phyloP scores from a whole-genome alignment of 2,888 invertebrate genomes.

The Epicampocera succincta region DNA sequence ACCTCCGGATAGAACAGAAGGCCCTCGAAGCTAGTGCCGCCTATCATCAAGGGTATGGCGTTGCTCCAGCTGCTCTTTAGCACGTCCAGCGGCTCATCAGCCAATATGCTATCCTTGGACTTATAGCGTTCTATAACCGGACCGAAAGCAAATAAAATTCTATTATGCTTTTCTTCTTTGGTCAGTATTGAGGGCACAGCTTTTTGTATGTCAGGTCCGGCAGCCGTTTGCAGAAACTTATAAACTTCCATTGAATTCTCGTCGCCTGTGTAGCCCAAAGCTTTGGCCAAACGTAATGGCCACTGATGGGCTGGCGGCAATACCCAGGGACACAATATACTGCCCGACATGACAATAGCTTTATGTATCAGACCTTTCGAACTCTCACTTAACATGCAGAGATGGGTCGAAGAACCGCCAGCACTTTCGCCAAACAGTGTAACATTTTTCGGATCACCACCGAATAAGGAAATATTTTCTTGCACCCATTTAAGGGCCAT shows the following conservation, averaged over 20 bases:
- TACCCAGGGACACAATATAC: constrained; percentile 78
- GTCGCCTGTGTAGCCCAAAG: constrained; percentile 75
- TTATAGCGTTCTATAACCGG: constrained; percentile 80
- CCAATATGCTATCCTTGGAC: constrained; percentile 77
- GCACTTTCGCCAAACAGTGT: constrained; percentile 83
- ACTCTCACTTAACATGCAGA: constrained; percentile 82
- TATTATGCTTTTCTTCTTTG: constrained; percentile 77
- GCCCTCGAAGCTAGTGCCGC: constrained; percentile 80
- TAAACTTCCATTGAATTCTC: constrained; percentile 78
- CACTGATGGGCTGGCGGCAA: constrained; percentile 73
- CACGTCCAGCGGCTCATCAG: constrained; percentile 73
- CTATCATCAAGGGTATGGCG: constrained; percentile 78
- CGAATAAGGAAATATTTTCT: constrained; percentile 82
- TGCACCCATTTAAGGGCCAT: constrained; percentile 83
- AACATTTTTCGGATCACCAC: constrained; percentile 83
- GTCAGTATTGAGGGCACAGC: constrained; percentile 74
- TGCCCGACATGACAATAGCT: constrained; percentile 80
- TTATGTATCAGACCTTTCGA: constrained; percentile 80
- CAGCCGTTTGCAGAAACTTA: constrained; percentile 75
- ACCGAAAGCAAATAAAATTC: constrained; percentile 77
- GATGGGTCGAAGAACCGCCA: constrained; percentile 82
- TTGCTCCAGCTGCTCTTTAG: constrained; percentile 78
- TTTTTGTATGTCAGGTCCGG: constrained; percentile 75
- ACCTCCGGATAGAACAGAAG: constrained; percentile 79
- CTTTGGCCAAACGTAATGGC: constrained; percentile 77